A percentile compares a stretch with the other conserved stretches of the same genome.
phyloP scores from a whole-genome alignment of 2,113 vertebrate genomes.

The Bufo gargarizans region DNA sequence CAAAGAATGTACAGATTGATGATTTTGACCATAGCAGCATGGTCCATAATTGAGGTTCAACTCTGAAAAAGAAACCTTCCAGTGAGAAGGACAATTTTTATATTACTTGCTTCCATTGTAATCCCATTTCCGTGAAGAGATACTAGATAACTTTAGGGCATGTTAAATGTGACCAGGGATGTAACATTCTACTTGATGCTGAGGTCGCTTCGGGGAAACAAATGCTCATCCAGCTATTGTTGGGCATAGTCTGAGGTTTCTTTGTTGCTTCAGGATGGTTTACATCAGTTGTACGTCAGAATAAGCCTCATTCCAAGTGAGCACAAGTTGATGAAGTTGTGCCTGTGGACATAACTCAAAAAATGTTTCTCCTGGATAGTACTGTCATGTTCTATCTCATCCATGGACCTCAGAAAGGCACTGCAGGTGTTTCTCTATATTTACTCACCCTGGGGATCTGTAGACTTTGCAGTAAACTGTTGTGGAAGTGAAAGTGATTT shows the following conservation, averaged over 20 bases:
- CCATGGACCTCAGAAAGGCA: constrained; percentile 72
- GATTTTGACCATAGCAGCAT: background rate
- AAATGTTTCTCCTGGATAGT: constrained; percentile 69
- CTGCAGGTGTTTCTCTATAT: constrained; percentile 85
- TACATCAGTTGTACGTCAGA: constrained; percentile 63
- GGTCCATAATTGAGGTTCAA: background rate
- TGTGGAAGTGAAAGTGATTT: constrained; percentile 86
- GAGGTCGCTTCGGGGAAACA: constrained; percentile 55
- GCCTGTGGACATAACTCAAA: constrained; percentile 78
- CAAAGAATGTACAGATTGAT: background rate
- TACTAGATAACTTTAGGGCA: constrained; percentile 59
- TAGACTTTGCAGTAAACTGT: constrained; percentile 79
- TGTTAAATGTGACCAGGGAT: constrained; percentile 54
- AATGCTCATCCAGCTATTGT: constrained; percentile 57
- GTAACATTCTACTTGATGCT: constrained; percentile 59
- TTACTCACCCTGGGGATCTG: constrained; percentile 80
- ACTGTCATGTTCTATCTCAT: constrained; percentile 81
- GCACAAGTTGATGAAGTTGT: constrained; percentile 72
- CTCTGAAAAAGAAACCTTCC: background rate
- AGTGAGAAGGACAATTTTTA: background rate
- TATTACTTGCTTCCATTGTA: constrained; percentile 52
- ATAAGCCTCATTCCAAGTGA: constrained; percentile 66
- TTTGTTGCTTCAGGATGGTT: constrained; percentile 66
- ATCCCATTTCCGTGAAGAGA: constrained; percentile 64
- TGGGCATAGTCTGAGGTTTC: constrained; percentile 56